Conservation (phyloP, 2,888 invertebrate genomes). For the Rhimphoctona megacephalus region DNA sequence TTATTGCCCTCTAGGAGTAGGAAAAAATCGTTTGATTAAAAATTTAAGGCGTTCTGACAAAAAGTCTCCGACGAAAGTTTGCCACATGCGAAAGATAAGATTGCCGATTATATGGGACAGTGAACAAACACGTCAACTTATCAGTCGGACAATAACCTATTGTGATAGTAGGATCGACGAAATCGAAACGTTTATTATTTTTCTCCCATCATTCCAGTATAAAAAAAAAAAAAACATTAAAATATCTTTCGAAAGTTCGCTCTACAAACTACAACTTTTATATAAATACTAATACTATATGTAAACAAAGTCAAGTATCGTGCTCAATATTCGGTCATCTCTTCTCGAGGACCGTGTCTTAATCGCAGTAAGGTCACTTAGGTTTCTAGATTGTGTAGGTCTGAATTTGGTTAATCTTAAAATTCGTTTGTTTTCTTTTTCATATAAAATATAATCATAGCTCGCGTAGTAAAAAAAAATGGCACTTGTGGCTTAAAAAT, state of each 20-base stretch:
- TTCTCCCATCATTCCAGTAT: constrained; percentile 47
- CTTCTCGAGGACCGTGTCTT: not conserved
- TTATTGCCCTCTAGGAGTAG: not conserved
- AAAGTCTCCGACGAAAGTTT: not conserved
- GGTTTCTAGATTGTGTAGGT: constrained; percentile 16
- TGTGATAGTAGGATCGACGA: not conserved
- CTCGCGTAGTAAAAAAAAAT: constrained; percentile 29
- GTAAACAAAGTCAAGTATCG: constrained; percentile 64
- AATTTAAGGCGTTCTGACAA: not conserved
- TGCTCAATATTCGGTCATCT: not conserved
- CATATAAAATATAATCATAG: constrained; percentile 3
- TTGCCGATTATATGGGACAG: not conserved
- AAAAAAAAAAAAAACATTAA: constrained; percentile 49
- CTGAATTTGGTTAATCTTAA: not conserved
- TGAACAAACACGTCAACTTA: not conserved
- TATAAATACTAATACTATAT: constrained; percentile 74
- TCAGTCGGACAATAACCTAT: not conserved
- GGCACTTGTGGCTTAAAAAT: constrained; percentile 38
- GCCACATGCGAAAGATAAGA: not conserved
- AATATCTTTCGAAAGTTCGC: constrained; percentile 5
- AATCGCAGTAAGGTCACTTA: constrained; percentile 58
- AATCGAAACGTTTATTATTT: constrained; percentile 32
- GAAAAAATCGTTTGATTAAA: not conserved
- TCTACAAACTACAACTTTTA: constrained; percentile 49
- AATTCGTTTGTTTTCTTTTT: not conserved